These are phyloP conservation scores for Sphaeridia pumilis DNA, from an alignment of 2,888 invertebrate species.

Conservation along the genomic window DNA sequence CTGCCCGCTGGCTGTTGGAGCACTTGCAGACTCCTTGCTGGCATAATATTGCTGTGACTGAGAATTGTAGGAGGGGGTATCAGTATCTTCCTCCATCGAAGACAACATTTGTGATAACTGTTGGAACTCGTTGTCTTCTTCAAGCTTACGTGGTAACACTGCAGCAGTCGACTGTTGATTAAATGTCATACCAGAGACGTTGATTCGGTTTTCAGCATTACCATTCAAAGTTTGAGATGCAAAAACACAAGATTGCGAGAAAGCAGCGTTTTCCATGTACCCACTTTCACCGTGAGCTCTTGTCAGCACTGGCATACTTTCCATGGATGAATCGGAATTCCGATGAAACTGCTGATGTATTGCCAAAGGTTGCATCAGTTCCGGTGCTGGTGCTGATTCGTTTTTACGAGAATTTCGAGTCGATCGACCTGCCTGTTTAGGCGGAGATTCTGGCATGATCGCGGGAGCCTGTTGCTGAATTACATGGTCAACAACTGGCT, in stretches of 20 bases:
- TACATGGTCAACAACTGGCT: no score
- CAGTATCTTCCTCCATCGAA: slow-evolving; percentile 32
- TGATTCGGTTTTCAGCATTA: background rate
- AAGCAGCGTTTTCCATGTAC: slow-evolving; percentile 15
- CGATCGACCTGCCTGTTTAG: slow-evolving; percentile 1
- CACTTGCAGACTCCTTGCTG: background rate
- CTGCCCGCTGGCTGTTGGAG: slow-evolving; percentile 2
- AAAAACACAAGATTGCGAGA: slow-evolving; percentile 1
- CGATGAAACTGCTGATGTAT: slow-evolving; percentile 9
- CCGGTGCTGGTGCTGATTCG: slow-evolving; percentile 2
- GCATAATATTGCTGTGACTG: background rate
- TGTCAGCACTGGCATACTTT: slow-evolving; percentile 14
- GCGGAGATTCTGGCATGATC: background rate
- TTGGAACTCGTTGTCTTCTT: slow-evolving; percentile 35
- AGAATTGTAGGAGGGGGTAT: background rate
- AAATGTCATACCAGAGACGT: no score
- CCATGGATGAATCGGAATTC: slow-evolving; percentile 18
- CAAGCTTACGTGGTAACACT: slow-evolving; percentile 12
- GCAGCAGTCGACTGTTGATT: background rate
- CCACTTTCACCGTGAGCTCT: slow-evolving; percentile 6
- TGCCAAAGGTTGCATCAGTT: background rate
- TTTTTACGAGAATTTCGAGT: slow-evolving; percentile 13
- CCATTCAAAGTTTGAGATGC: slow-evolving; percentile 2
- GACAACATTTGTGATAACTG: slow-evolving; percentile 34
- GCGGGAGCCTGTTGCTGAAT: background rate